Percentiles rank a stretch among this genome's conserved stretches.
Conservation (phyloP, 2,797 vertebrate species). For the Sebastes kiyomatsui region DNA sequence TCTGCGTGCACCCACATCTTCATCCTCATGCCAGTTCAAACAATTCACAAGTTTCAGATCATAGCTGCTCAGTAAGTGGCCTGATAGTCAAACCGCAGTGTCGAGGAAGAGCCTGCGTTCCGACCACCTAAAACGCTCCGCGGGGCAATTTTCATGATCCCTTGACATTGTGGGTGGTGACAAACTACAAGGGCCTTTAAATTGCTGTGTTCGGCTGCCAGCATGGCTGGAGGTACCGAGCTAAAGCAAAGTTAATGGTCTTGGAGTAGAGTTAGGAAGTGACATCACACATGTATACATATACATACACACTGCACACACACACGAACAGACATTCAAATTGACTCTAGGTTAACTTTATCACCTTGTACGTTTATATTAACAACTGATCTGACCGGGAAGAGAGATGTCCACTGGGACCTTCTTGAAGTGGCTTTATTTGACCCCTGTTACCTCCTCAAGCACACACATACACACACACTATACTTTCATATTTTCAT, state of each 20-base stretch:
- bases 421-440: slow-evolving; percentile 38
- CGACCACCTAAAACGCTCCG: slow-evolving; percentile 31
- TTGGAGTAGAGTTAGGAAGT: slow-evolving; percentile 24
- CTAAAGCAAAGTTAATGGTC: slow-evolving; percentile 2
- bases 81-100: slow-evolving; percentile 29
- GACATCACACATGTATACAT: slow-evolving; percentile 40
- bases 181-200: slow-evolving; percentile 6
- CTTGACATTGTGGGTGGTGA: slow-evolving; percentile 36
- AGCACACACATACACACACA: neutral
- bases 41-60: slow-evolving; percentile 22
- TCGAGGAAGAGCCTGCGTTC: slow-evolving; percentile 11
- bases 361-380: slow-evolving; percentile 43
- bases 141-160: slow-evolving; percentile 28
- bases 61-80: slow-evolving; percentile 7
- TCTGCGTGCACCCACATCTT: slow-evolving; percentile 1
- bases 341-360: slow-evolving; percentile 28
- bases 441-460: slow-evolving; percentile 32
- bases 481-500: slow-evolving; percentile 43
- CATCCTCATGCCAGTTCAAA: slow-evolving; percentile 24
- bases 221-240: slow-evolving; percentile 5
- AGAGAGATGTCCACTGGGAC: slow-evolving; percentile 22
- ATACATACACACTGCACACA: neutral
- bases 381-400: slow-evolving; percentile 8
- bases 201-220: slow-evolving; percentile 28
- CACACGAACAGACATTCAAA: neutral